Evolutionary conservation across 1,140 invertebrate genomes (phyloP).

Genomic region (Argopecten irradians): DNA sequence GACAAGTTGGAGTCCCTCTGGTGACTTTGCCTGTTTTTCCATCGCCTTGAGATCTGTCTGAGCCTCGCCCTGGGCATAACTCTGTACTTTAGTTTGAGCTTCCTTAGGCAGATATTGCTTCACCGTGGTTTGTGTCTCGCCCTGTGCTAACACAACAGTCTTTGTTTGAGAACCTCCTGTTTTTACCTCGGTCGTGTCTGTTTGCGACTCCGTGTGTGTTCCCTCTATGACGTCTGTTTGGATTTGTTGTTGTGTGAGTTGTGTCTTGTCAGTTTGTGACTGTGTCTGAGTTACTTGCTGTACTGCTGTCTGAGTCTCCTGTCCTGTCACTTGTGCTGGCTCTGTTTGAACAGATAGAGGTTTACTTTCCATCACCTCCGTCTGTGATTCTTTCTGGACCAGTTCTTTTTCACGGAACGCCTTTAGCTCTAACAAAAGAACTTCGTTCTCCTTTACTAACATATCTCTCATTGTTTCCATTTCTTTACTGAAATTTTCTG

Average conservation of each 20-base stretch:
- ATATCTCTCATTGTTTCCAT: conserved; percentile 35
- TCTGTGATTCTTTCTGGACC: conserved; percentile 44
- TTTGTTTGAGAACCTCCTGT: conserved; percentile 37
- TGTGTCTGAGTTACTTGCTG: background rate
- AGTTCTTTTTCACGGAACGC: conserved; percentile 38
- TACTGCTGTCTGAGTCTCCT: conserved; percentile 20
- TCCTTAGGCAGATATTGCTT: background rate
- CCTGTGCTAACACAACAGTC: conserved; percentile 27
- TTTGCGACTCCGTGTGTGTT: conserved; percentile 31
- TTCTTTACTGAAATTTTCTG: conserved; percentile 33
- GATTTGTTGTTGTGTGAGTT: background rate
- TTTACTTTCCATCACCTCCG: conserved; percentile 24
- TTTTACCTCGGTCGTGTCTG: conserved; percentile 26
- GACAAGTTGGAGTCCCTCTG: background rate
- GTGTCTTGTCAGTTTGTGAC: conserved; percentile 37
- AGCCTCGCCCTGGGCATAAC: background rate
- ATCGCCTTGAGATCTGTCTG: background rate
- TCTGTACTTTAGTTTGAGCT: conserved; percentile 5
- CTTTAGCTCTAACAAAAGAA: conserved; percentile 45
- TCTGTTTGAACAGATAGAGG: conserved; percentile 28
- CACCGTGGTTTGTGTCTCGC: conserved; percentile 28
- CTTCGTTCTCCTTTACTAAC: conserved; percentile 50
- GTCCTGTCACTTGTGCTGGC: conserved; percentile 25
- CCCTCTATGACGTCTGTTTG: conserved; percentile 24
- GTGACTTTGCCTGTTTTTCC: background rate